These are phyloP conservation scores for Rhamnusium bicolor DNA, from an alignment of 2,888 invertebrate genomes.

Conservation along the genomic window DNA sequence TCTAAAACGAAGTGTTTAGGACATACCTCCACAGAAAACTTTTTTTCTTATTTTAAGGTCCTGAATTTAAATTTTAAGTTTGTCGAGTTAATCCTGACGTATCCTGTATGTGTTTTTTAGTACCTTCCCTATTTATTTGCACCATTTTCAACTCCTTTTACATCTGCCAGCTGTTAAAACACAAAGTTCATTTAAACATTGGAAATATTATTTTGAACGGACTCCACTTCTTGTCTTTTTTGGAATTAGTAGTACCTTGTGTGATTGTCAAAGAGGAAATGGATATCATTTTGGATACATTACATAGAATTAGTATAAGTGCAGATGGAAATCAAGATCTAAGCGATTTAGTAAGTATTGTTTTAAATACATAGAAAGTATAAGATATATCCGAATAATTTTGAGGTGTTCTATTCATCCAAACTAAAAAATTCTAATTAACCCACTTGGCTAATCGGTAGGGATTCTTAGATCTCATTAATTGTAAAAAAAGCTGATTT, in stretches of 20 bases:
- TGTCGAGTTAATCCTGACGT: too few relatives aligned
- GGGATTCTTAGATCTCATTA: too few relatives aligned
- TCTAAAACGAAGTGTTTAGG: too few relatives aligned
- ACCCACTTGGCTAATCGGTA: too few relatives aligned
- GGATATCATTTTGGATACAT: background rate
- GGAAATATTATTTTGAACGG: background rate
- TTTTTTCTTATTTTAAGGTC: too few relatives aligned
- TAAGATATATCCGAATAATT: too few relatives aligned
- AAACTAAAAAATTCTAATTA: too few relatives aligned
- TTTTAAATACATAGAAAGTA: too few relatives aligned
- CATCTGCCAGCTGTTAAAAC: background rate
- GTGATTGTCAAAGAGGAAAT: background rate
- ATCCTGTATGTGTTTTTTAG: background rate
- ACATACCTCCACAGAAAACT: too few relatives aligned
- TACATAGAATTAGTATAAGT: background rate
- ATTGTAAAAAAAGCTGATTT: too few relatives aligned
- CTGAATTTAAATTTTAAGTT: too few relatives aligned
- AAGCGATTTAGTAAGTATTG: background rate
- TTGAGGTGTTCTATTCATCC: too few relatives aligned
- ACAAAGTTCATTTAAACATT: background rate
- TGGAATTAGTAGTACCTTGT: constrained; percentile 7
- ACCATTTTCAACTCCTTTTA: background rate
- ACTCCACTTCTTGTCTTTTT: background rate
- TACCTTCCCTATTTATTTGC: background rate
- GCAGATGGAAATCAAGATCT: background rate